Conservation (phyloP, 2,888 invertebrate genomes). For the Crossocerus cetratus region DNA sequence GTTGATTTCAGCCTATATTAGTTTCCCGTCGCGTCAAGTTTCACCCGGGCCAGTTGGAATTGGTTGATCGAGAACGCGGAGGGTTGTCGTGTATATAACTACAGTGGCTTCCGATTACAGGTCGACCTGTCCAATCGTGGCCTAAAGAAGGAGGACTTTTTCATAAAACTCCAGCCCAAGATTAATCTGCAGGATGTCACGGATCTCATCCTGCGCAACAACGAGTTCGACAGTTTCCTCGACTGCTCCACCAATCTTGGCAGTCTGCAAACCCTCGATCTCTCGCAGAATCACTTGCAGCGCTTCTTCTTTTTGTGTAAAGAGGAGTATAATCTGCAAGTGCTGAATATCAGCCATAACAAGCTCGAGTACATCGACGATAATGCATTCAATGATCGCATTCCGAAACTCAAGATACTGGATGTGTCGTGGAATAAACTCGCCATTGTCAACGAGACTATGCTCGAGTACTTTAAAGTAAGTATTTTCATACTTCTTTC, state of each 20-base stretch:
- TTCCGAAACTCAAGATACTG: slow-evolving; percentile 67
- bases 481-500: neutral
- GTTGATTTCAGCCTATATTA: neutral
- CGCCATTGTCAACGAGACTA: slow-evolving; percentile 70
- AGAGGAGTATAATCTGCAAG: slow-evolving; percentile 91
- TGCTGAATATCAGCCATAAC: slow-evolving; percentile 91
- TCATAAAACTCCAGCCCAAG: slow-evolving; percentile 62
- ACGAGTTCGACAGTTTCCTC: slow-evolving; percentile 72
- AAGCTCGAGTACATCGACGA: slow-evolving; percentile 86
- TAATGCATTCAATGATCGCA: slow-evolving; percentile 68
- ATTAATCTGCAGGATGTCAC: slow-evolving; percentile 64
- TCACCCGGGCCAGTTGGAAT: neutral
- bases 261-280: slow-evolving; percentile 88
- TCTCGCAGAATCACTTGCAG: slow-evolving; percentile 88
- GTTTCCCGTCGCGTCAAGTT: neutral
- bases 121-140: slow-evolving; percentile 66
- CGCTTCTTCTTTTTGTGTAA: slow-evolving; percentile 81
- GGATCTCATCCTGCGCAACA: slow-evolving; percentile 68
- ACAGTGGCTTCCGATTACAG: slow-evolving; percentile 49
- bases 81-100: no score
- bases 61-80: no score
- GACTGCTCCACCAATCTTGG: slow-evolving; percentile 83
- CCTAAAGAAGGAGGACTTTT: slow-evolving; percentile 71
- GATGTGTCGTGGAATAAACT: slow-evolving; percentile 72
- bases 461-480: slow-evolving; percentile 73